These are phyloP conservation scores for Antennarius striatus DNA, from an alignment of 2,113 vertebrate genomes.

Conservation along the genomic window DNA sequence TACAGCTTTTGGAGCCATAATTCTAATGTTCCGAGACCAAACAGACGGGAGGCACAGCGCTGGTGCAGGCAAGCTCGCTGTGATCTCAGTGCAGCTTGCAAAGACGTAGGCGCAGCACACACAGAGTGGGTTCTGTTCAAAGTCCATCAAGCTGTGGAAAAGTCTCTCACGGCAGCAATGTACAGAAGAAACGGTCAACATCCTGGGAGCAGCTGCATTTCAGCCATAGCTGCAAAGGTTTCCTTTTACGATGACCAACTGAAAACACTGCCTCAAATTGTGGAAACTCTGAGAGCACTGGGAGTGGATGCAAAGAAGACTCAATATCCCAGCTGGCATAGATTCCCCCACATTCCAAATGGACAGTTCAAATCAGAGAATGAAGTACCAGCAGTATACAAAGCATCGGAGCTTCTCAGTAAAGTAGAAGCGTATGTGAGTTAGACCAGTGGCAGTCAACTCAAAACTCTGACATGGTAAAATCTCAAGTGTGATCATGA, in stretches of 20 bases:
- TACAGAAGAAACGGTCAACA: constrained; percentile 64
- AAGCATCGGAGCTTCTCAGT: constrained; percentile 66
- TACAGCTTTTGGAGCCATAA: constrained; percentile 78
- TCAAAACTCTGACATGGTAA: not conserved
- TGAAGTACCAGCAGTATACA: constrained; percentile 58
- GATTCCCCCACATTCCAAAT: constrained; percentile 77
- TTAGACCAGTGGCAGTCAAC: constrained; percentile 17
- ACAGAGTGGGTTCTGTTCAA: constrained; percentile 85
- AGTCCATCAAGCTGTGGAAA: constrained; percentile 81
- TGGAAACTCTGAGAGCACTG: constrained; percentile 55
- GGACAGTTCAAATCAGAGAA: constrained; percentile 59
- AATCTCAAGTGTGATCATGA: not conserved
- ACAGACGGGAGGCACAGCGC: constrained; percentile 76
- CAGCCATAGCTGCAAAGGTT: constrained; percentile 57
- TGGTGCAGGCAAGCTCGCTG: constrained; percentile 82
- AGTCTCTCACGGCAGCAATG: constrained; percentile 77
- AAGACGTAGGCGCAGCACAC: constrained; percentile 46
- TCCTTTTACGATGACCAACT: constrained; percentile 58
- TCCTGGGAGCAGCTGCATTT: constrained; percentile 51
- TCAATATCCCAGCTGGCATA: constrained; percentile 79
- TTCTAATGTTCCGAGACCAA: constrained; percentile 48
- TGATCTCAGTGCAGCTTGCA: constrained; percentile 75
- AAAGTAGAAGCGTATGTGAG: constrained; percentile 64
- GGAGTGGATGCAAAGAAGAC: constrained; percentile 79
- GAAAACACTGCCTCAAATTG: constrained; percentile 51